Conservation (phyloP, 2,797 vertebrate species). For the Sciurus vulgaris region DNA sequence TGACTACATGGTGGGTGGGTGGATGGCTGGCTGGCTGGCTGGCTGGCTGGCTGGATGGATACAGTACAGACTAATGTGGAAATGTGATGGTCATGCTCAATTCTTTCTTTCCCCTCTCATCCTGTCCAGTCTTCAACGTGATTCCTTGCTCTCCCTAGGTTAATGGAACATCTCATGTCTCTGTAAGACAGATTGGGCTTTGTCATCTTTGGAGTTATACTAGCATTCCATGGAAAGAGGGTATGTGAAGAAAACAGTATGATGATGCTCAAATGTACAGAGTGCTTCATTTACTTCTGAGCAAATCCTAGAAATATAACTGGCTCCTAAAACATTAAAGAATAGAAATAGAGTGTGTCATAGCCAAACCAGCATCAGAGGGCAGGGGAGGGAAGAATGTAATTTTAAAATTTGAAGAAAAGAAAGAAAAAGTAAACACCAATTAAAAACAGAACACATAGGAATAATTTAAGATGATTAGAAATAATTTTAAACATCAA, state of each 20-base stretch:
- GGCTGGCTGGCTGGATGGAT: too few species aligned
- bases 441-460: not conserved
- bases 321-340: not conserved
- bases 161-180: not conserved
- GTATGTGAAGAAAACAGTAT: not conserved
- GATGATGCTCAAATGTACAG: not conserved
- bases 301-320: not conserved
- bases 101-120: not conserved
- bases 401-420: conserved; percentile 15
- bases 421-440: not conserved
- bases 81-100: fast-evolving
- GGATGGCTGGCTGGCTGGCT: not conserved
- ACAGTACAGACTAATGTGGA: not conserved
- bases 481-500: not conserved
- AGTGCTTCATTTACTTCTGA: not conserved
- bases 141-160: not conserved
- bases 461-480: not conserved
- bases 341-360: not conserved
- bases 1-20: not conserved
- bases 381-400: not conserved
- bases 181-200: not conserved
- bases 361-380: not conserved
- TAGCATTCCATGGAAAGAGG: not conserved
- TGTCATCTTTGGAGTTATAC: not conserved
- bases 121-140: not conserved